Base-by-base conservation (phyloP, 2,113 vertebrate genomes). In the Bettongia penicillata region DNA sequence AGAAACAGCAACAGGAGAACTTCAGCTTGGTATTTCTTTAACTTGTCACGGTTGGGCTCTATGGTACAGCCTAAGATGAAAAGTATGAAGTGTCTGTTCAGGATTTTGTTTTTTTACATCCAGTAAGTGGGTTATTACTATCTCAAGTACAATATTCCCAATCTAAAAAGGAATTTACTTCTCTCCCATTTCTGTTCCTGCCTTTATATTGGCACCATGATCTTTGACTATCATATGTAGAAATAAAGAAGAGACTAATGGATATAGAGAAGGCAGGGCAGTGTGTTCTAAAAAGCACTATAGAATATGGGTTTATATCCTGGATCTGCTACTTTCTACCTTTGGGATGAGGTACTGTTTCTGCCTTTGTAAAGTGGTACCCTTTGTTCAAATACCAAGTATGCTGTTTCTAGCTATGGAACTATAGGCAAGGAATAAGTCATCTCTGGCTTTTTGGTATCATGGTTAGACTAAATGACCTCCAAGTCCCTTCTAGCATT, bases 1-100 rank as follows among this genome's bases (percentile, higher is more conserved):
- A 99, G 98, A 2, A 93, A 98, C 91, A 98, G 98, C 91, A 99
- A 94, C 94, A 99, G 97, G 7, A 98, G 94, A 37, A 99, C 91
- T 93, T 99, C 99, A 0, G 98, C 37, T 97, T 96, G 98, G 92
- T 99, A 97, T 89, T 98, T 99, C 95, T 96, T 97, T 3, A 97
- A 52, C 94, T 98, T 98, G 2, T 98, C 95, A 0, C 97, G 97
- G 91, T 61, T 96, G 93, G 4, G 93, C 53, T 96, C 96, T 52
- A 90, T 94, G 16, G 93, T 96, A 92, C 98, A 99, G 93, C 98
- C 99, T 94, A 91, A 97, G 98, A 1, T 19, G n/a, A 97, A 92
- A 9, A 89, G 93, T 0, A 25, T 0, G 49, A 91, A 57, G 3
- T 43, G 28, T 90, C 24, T 91, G 77, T 94, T 84, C 2, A 49